phyloP scores from a whole-genome alignment of 2,888 invertebrate genomes.

The Fragum whitleyi region DNA sequence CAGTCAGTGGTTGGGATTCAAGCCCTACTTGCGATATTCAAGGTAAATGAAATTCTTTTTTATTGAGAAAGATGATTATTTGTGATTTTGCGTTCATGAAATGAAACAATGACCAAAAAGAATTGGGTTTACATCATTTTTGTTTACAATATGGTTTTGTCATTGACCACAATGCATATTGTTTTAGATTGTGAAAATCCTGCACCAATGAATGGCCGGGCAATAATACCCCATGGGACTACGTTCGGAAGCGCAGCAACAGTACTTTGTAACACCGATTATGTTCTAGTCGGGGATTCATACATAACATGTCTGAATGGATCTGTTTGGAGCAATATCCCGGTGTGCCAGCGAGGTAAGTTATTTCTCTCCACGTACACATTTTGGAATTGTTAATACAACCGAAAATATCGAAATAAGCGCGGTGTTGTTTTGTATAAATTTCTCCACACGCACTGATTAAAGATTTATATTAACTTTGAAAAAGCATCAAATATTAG shows the following conservation, averaged over 20 bases:
- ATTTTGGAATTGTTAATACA: no score
- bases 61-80: no score
- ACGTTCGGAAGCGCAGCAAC: constrained; percentile 5
- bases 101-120: no score
- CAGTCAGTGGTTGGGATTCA: constrained; percentile 10
- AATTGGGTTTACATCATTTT: no score
- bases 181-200: constrained; percentile 16
- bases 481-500: no score
- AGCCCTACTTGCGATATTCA: constrained; percentile 14
- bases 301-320: constrained; percentile 30
- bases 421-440: no score
- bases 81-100: no score
- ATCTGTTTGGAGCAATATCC: constrained; percentile 27
- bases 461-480: no score
- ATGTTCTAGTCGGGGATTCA: neutral
- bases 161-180: neutral
- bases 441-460: no score
- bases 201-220: neutral
- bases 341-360: constrained; percentile 24
- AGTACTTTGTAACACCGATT: neutral
- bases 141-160: neutral
- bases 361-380: neutral
- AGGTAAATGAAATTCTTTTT: neutral
- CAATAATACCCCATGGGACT: constrained; percentile 9
- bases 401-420: no score